Conservation (phyloP, 2,888 invertebrate genomes). For the Unio pictorum region DNA sequence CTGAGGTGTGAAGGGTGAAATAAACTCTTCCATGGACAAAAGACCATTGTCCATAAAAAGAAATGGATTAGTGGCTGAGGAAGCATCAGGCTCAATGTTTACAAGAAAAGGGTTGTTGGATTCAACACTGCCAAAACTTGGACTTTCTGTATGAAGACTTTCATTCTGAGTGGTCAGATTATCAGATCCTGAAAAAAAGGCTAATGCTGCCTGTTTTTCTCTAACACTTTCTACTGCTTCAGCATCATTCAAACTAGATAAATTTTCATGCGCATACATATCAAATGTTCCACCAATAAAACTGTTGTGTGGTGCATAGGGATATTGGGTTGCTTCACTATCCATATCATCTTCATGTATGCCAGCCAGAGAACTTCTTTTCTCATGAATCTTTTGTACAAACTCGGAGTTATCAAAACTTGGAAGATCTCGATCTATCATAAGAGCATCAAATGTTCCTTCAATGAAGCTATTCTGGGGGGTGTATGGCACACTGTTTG, state of each 20-base stretch:
- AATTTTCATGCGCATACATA: conserved; percentile 2
- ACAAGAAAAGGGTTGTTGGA: too few species aligned
- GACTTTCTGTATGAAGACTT: too few species aligned
- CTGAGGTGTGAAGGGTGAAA: conserved; percentile 68
- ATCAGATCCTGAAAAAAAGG: neutral
- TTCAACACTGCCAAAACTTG: too few species aligned
- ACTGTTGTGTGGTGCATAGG: conserved; percentile 1
- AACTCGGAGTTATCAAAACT: conserved; percentile 70
- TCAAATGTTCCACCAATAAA: neutral
- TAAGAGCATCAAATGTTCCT: conserved; percentile 12
- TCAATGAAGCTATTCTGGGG: conserved; percentile 55
- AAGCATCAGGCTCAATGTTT: too few species aligned
- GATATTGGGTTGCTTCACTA: neutral
- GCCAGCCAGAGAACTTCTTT: conserved; percentile 11
- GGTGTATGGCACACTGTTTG: conserved; percentile 42
- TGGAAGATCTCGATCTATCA: conserved; percentile 54
- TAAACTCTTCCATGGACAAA: neutral
- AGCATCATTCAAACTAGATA: conserved; percentile 32
- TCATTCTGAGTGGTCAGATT: too few species aligned
- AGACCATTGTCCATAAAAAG: neutral
- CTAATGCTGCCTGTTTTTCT: conserved; percentile 31
- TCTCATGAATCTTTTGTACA: conserved; percentile 70
- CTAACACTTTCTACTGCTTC: conserved; percentile 30
- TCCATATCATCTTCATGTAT: too few species aligned
- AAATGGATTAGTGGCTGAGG: neutral